Conservation (phyloP, 64 coral and sea anemone species). For the Orbicella faveolata region DNA sequence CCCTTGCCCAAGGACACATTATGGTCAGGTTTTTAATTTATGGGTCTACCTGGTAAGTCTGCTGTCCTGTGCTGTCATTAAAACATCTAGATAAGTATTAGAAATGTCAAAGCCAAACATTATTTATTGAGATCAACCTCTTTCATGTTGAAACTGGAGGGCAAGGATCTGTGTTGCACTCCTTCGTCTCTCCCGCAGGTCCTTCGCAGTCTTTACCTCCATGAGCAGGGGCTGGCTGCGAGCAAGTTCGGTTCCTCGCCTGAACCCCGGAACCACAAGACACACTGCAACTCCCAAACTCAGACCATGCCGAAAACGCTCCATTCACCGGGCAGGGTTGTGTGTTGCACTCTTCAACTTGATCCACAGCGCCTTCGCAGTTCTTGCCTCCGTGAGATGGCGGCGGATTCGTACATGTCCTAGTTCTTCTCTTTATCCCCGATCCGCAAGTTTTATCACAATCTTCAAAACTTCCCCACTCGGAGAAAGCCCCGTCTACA, state of each 20-base stretch:
- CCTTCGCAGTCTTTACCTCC: slow-evolving; percentile 60
- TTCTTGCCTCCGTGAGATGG: slow-evolving; percentile 40
- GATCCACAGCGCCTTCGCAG: slow-evolving; percentile 14
- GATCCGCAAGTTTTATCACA: slow-evolving; percentile 62
- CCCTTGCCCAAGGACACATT: too few species aligned
- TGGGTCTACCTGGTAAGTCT: too few species aligned
- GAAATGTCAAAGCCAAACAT: too few species aligned
- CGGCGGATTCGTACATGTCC: slow-evolving; percentile 44
- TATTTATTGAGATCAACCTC: too few species aligned
- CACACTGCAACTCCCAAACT: slow-evolving; percentile 25
- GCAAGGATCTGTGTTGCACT: background rate
- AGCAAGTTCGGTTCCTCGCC: slow-evolving; percentile 28
- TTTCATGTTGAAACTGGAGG: background rate
- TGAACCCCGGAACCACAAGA: slow-evolving; percentile 40
- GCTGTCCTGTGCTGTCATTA: too few species aligned
- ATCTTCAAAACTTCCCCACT: slow-evolving; percentile 40
- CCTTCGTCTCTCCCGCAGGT: background rate
- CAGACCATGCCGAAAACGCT: slow-evolving; percentile 44
- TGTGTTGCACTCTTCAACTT: slow-evolving; percentile 13
- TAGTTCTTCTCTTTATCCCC: slow-evolving; percentile 36
- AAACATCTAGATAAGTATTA: too few species aligned
- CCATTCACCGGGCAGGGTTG: slow-evolving; percentile 39
- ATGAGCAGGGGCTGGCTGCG: slow-evolving; percentile 29
- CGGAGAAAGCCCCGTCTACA: slow-evolving; percentile 41
- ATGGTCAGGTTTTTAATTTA: too few species aligned